Conservation (phyloP, 2,888 invertebrate genomes). For the Latrodectus hesperus region DNA sequence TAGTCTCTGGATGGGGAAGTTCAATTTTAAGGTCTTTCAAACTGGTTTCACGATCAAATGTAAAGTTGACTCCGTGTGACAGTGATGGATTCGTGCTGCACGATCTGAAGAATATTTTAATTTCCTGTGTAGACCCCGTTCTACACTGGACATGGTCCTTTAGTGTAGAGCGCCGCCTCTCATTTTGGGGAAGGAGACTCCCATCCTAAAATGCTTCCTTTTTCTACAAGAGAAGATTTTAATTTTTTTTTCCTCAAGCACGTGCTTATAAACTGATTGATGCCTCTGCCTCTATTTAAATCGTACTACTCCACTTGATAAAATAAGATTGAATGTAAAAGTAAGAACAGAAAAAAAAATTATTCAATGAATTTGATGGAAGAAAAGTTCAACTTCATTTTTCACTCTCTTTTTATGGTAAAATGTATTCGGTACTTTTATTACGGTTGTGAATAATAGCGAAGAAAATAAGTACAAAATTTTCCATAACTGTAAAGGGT, state of each 20-base stretch:
- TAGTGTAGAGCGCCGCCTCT: background rate
- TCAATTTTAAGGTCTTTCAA: conserved; percentile 45
- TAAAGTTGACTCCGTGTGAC: conserved; percentile 51
- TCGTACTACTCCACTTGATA: background rate
- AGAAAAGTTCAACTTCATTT: too few relatives aligned
- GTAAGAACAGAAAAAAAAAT: background rate
- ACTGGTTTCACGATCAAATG: conserved; percentile 42
- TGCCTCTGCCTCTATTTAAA: background rate
- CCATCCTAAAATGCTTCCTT: conserved; percentile 2
- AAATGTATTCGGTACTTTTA: too few relatives aligned
- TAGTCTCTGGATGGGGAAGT: background rate
- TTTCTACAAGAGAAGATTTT: background rate
- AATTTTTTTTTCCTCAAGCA: background rate
- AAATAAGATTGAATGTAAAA: background rate
- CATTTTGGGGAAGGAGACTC: background rate
- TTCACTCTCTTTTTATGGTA: too few relatives aligned
- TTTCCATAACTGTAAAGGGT: too few relatives aligned
- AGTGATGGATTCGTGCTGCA: conserved; percentile 65
- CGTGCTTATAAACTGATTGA: conserved; percentile 9
- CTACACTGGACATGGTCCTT: conserved; percentile 53
- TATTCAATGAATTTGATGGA: background rate
- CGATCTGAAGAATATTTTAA: conserved; percentile 68
- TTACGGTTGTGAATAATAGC: too few relatives aligned
- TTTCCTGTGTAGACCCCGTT: conserved; percentile 66
- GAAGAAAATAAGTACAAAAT: too few relatives aligned